A percentile compares a stretch with the other conserved stretches of the same genome.
Evolutionary conservation across 2,888 invertebrate genomes (phyloP).

Genomic region (Plebejus anna): DNA sequence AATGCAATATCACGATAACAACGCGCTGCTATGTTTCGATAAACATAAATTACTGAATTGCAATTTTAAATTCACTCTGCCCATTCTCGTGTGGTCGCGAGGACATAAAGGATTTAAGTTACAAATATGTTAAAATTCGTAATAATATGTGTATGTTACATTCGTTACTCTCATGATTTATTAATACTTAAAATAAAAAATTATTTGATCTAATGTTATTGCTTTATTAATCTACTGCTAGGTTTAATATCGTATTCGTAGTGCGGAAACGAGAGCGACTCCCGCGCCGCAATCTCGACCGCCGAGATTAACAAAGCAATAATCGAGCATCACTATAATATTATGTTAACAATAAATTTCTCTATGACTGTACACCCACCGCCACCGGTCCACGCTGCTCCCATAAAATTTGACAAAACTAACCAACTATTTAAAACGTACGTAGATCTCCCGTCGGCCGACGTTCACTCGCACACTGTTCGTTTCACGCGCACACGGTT

Average conservation of each 20-base stretch:
- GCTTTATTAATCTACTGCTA: conserved; percentile 40
- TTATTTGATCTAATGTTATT: conserved; percentile 38
- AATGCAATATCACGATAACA: background rate
- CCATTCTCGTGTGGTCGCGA: background rate
- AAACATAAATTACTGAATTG: background rate
- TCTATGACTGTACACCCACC: conserved; percentile 49
- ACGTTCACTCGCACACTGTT: conserved; percentile 23
- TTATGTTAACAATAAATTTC: conserved; percentile 45
- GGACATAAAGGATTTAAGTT: background rate
- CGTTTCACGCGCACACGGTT: conserved; percentile 14
- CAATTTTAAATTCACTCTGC: background rate
- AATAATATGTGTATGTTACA: conserved; percentile 28
- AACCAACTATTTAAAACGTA: conserved; percentile 40
- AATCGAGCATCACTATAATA: conserved; percentile 41
- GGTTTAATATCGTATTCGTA: background rate
- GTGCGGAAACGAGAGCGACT: background rate
- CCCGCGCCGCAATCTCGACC: background rate
- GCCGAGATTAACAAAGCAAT: conserved; percentile 43
- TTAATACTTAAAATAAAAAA: conserved; percentile 38
- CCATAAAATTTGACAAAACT: conserved; percentile 41
- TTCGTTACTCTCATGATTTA: conserved; percentile 31
- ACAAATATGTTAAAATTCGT: conserved; percentile 15
- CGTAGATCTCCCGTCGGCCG: conserved; percentile 38
- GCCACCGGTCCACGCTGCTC: conserved; percentile 41
- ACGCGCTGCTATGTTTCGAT: background rate